Evolutionary conservation across 35 echinoderm and acorn worm genomes (phyloP).

Genomic region (Lytechinus variegatus): DNA sequence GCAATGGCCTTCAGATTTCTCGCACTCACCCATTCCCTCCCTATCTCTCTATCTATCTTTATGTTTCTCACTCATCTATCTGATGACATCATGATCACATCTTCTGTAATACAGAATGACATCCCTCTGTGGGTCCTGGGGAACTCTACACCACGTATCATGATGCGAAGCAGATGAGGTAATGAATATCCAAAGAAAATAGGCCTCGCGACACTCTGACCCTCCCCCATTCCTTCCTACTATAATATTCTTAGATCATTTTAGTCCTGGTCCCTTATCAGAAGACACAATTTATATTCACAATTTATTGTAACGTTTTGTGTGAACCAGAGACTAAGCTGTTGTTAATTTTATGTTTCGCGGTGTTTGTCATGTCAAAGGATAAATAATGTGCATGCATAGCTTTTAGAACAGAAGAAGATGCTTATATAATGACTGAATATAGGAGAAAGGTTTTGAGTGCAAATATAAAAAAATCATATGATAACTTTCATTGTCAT

Average conservation of each 20-base stretch:
- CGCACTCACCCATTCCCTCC: neutral
- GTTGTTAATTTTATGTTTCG: no score
- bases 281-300: no score
- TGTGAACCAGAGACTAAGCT: no score
- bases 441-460: no score
- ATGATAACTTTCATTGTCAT: no score
- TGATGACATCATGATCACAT: neutral
- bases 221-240: neutral
- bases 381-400: no score
- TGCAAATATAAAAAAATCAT: no score
- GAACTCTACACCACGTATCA: neutral
- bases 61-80: neutral
- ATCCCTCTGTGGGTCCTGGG: neutral
- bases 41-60: neutral
- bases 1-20: neutral
- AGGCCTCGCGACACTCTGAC: neutral
- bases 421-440: no score
- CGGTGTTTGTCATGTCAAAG: no score
- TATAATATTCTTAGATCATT: neutral
- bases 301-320: no score
- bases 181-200: neutral
- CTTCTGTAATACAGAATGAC: neutral
- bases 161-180: neutral
- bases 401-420: no score
- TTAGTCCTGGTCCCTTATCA: no score